Evolutionary conservation across 2,113 vertebrate species (phyloP).

Genomic region (Pelecanus crispus): DNA sequence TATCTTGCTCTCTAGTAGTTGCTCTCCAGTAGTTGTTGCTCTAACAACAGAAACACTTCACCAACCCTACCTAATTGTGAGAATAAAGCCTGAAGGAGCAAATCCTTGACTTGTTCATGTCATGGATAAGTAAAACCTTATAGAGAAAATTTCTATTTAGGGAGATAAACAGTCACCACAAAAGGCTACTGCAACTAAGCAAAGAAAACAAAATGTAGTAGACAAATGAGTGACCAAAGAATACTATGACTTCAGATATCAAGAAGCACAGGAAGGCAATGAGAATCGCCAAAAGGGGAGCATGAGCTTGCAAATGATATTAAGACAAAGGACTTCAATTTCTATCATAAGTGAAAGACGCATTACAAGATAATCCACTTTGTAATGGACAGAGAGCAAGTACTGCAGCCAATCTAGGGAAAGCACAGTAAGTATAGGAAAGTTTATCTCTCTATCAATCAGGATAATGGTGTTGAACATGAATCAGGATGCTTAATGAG

Average conservation of each 20-base stretch:
- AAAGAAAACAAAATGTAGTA: neutral
- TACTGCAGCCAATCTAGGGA: neutral
- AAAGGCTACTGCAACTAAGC: neutral
- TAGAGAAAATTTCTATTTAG: neutral
- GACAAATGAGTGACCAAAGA: neutral
- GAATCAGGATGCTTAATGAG: neutral
- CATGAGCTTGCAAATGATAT: neutral
- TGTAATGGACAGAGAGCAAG: neutral
- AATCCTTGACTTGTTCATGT: neutral
- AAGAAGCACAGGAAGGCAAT: neutral
- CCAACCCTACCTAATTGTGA: neutral
- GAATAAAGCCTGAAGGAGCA: neutral
- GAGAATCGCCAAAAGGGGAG: neutral
- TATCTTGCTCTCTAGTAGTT: neutral
- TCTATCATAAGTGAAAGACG: neutral
- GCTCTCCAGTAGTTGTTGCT: neutral
- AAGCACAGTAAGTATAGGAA: neutral
- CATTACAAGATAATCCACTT: neutral
- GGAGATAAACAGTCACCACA: neutral
- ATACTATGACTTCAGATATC: neutral
- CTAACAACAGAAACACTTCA: neutral
- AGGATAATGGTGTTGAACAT: neutral
- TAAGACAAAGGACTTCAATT: neutral
- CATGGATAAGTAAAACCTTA: neutral
- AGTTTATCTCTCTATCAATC: neutral